Conservation (phyloP, 2,113 vertebrate genomes). For the Cinclus cinclus region DNA sequence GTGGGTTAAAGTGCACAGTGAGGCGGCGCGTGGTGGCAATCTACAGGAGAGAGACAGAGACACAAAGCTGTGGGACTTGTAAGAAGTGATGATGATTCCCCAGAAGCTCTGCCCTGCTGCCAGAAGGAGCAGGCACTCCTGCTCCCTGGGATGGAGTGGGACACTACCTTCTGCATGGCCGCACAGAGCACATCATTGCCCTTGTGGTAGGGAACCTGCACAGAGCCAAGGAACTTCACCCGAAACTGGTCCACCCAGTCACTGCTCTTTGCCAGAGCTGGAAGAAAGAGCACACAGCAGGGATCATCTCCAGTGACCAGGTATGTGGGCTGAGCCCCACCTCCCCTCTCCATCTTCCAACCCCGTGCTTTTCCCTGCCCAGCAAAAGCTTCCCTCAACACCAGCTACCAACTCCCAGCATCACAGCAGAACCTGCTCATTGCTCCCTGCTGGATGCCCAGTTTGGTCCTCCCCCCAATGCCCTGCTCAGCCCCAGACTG, state of each 20-base stretch:
- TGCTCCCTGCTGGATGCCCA: accelerated
- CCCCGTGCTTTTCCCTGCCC: not conserved
- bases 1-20: conserved; percentile 97
- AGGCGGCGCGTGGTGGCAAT: conserved; percentile 94
- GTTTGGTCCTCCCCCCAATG: not conserved
- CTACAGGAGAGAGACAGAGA: conserved; percentile 57
- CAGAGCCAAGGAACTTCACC: conserved; percentile 94
- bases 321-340: not conserved
- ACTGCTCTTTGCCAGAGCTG: conserved; percentile 79
- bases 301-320: not conserved
- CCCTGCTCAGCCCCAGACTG: not conserved
- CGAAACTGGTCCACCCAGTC: conserved; percentile 93
- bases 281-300: not conserved
- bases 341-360: not conserved
- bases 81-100: not conserved
- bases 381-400: not conserved
- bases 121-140: not conserved
- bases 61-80: not conserved
- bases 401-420: not conserved
- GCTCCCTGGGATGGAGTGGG: not conserved
- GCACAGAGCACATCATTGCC: conserved; percentile 96
- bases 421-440: not conserved
- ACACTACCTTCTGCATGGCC: conserved; percentile 96
- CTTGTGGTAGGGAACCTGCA: conserved; percentile 96
- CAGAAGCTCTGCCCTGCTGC: not conserved